phyloP scores from a whole-genome alignment of 2,888 invertebrate species.

The Julus scanicus region DNA sequence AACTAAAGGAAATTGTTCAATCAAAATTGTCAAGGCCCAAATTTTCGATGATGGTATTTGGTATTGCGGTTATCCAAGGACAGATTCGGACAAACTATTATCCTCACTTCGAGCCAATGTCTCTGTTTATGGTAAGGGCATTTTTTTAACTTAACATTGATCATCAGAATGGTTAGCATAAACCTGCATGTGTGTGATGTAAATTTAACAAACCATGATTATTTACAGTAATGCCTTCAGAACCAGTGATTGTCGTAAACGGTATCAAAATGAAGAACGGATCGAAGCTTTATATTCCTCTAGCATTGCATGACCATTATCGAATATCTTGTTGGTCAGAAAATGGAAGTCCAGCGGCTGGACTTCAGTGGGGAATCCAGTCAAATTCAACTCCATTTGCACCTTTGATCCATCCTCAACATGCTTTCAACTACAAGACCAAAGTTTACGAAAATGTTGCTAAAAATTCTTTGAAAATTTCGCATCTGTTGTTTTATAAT shows the following conservation, averaged over 20 bases:
- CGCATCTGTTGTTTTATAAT: slow-evolving; percentile 4
- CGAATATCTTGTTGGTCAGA: slow-evolving; percentile 36
- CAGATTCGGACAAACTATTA: slow-evolving; percentile 9
- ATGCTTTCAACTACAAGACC: not conserved
- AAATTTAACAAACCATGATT: not conserved
- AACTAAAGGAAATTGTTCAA: slow-evolving; percentile 25
- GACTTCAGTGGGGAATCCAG: slow-evolving; percentile 15
- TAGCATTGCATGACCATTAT: slow-evolving; percentile 4
- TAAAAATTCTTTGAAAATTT: not conserved
- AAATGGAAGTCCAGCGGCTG: slow-evolving; percentile 43
- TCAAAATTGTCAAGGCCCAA: not conserved
- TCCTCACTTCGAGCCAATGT: not conserved
- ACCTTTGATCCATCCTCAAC: not conserved
- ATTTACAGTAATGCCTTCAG: slow-evolving; percentile 19
- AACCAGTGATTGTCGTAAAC: slow-evolving; percentile 34
- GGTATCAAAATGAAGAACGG: slow-evolving; percentile 31
- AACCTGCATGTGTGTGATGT: not conserved
- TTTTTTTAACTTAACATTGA: not conserved
- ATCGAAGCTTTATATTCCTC: not conserved
- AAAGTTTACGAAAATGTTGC: not conserved
- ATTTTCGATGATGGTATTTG: slow-evolving; percentile 25
- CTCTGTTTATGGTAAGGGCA: not conserved
- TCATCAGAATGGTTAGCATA: not conserved
- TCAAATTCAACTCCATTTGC: not conserved
- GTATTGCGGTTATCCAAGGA: slow-evolving; percentile 39